These are phyloP conservation scores for Rhaphigaster nebulosa DNA, from an alignment of 2,888 invertebrate species.

Conservation along the genomic window DNA sequence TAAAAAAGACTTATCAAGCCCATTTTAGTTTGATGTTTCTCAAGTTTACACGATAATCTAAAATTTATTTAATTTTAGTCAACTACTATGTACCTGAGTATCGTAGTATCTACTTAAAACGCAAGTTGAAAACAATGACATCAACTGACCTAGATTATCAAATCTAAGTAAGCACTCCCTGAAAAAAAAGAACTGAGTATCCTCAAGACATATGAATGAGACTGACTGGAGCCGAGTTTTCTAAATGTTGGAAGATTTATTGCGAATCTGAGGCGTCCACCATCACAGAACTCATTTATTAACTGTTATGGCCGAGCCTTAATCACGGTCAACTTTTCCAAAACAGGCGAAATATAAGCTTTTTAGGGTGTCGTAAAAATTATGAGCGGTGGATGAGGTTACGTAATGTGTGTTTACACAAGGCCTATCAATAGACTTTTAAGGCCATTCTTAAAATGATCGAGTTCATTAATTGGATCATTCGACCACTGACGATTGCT, in stretches of 20 bases:
- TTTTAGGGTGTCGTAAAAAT: neutral
- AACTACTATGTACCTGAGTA: neutral
- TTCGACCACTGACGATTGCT: neutral
- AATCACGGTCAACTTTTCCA: neutral
- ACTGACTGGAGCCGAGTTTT: neutral
- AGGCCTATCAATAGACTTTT: neutral
- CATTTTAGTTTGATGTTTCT: no score
- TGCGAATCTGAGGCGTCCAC: neutral
- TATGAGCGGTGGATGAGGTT: neutral
- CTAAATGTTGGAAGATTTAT: neutral
- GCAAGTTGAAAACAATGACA: neutral
- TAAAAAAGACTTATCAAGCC: no score
- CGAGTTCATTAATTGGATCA: neutral
- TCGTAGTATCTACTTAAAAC: neutral
- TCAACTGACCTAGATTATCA: neutral
- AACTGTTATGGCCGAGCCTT: neutral
- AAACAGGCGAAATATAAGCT: neutral
- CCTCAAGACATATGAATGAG: neutral
- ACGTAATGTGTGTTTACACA: neutral
- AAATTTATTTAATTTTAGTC: no score
- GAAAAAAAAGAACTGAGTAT: neutral
- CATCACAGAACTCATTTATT: neutral
- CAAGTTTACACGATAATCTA: no score
- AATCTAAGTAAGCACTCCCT: neutral
- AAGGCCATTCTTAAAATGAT: neutral